Evolutionary conservation across 2,113 vertebrate genomes (phyloP).

Genomic region (Coryphaenoides rupestris): DNA sequence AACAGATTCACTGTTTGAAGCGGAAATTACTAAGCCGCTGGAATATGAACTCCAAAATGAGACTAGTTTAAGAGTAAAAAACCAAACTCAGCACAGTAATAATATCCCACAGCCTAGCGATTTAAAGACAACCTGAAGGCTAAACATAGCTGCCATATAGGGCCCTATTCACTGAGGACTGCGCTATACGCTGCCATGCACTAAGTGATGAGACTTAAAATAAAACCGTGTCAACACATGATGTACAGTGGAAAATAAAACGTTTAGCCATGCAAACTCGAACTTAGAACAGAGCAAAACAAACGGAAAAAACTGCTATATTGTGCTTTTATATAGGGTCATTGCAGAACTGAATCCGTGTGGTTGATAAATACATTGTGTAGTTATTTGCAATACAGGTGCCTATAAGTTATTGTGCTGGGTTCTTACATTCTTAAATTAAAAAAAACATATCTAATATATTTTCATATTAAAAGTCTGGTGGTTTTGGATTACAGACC

Average conservation of each 20-base stretch:
- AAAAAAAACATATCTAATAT: no score
- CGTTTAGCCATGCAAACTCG: no score
- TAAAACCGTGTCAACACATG: constrained; percentile 17
- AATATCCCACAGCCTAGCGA: constrained; percentile 71
- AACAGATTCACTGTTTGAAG: constrained; percentile 71
- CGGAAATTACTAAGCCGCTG: constrained; percentile 60
- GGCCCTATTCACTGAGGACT: constrained; percentile 4
- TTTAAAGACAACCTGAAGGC: constrained; percentile 74
- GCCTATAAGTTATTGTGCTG: no score
- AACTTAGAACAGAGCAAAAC: no score
- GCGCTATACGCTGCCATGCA: no score
- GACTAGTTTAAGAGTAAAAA: constrained; percentile 48
- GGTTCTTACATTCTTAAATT: no score
- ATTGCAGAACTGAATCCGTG: no score
- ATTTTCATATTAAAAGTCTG: no score
- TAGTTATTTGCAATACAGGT: no score
- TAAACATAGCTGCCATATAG: constrained; percentile 78
- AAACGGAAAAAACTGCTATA: background rate
- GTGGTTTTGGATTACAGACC: no score
- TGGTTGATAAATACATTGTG: no score
- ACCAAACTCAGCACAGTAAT: constrained; percentile 66
- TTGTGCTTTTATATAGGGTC: no score
- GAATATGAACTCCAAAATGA: constrained; percentile 58
- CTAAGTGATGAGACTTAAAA: constrained; percentile 59
- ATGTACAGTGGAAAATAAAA: constrained; percentile 4